Evolutionary conservation across 2,888 invertebrate genomes (phyloP).

Genomic region (Sipha maydis): DNA sequence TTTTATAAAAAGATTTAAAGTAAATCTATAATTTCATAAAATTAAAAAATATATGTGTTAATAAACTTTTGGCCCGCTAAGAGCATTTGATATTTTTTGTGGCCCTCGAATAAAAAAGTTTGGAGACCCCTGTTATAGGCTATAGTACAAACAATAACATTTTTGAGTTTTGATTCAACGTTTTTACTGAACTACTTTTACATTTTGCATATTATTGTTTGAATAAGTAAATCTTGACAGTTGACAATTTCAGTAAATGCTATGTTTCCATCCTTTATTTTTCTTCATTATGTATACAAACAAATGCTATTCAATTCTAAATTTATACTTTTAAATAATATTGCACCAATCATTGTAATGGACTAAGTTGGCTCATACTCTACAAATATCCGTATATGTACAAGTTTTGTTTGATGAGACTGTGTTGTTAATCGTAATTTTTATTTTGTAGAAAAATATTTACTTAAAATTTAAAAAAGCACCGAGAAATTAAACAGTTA

Average conservation of each 20-base stretch:
- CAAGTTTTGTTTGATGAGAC: background rate
- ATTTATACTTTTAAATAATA: slow-evolving; percentile 38
- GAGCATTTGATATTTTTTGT: too few relatives aligned
- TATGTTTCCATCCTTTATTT: slow-evolving; percentile 22
- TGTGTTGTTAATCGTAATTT: background rate
- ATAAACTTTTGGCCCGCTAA: too few relatives aligned
- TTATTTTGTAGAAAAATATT: background rate
- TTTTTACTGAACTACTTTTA: slow-evolving; percentile 27
- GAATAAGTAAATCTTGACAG: slow-evolving; percentile 49
- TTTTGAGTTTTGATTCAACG: slow-evolving; percentile 38
- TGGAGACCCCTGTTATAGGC: too few relatives aligned
- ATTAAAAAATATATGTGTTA: too few relatives aligned
- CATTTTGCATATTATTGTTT: slow-evolving; percentile 44
- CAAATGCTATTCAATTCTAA: slow-evolving; percentile 42
- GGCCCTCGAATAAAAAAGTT: too few relatives aligned
- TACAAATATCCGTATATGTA: background rate
- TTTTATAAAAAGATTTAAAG: too few relatives aligned
- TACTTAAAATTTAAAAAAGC: background rate
- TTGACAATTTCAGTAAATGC: slow-evolving; percentile 24
- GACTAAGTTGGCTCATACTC: background rate
- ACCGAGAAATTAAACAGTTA: background rate
- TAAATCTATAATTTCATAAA: too few relatives aligned
- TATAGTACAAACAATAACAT: slow-evolving; percentile 37
- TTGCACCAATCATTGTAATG: background rate
- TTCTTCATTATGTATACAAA: background rate